phyloP scores from a whole-genome alignment of 2,888 invertebrate species.

The Cryptops parisi region DNA sequence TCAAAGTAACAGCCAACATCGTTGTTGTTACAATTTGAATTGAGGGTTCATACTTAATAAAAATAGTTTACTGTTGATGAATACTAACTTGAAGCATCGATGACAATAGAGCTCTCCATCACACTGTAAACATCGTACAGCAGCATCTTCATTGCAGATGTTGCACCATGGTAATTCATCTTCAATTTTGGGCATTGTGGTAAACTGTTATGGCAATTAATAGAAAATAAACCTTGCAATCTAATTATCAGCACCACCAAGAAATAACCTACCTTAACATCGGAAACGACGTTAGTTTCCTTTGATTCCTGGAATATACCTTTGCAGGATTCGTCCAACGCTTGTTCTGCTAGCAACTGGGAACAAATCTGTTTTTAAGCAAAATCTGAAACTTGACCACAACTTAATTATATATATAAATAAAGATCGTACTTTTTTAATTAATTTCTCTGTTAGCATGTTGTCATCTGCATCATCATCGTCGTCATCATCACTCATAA shows the following conservation, averaged over 20 bases:
- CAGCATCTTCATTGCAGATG: constrained; percentile 69
- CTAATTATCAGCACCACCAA: no score
- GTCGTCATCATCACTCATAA: constrained; percentile 20
- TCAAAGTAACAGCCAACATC: no score
- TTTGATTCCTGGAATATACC: no score
- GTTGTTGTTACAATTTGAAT: no score
- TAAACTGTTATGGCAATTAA: no score
- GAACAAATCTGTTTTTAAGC: background rate
- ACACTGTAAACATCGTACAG: constrained; percentile 57
- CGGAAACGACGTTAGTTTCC: no score
- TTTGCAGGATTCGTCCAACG: background rate
- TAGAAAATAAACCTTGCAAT: no score
- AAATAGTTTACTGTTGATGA: background rate
- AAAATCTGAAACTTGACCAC: background rate
- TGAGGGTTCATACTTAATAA: background rate
- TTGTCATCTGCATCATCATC: constrained; percentile 24
- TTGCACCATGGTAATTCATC: constrained; percentile 63
- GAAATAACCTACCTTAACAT: no score
- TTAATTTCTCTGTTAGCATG: constrained; percentile 15
- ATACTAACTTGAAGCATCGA: constrained; percentile 50
- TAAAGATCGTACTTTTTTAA: constrained; percentile 1
- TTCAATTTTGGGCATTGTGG: no score
- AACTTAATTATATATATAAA: background rate
- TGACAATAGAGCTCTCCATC: constrained; percentile 64
- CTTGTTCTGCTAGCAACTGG: constrained; percentile 1